Evolutionary conservation across 37 sponge, comb jelly and placozoan genomes (phyloP).

Genomic region (Halisarca cf. caerulea): DNA sequence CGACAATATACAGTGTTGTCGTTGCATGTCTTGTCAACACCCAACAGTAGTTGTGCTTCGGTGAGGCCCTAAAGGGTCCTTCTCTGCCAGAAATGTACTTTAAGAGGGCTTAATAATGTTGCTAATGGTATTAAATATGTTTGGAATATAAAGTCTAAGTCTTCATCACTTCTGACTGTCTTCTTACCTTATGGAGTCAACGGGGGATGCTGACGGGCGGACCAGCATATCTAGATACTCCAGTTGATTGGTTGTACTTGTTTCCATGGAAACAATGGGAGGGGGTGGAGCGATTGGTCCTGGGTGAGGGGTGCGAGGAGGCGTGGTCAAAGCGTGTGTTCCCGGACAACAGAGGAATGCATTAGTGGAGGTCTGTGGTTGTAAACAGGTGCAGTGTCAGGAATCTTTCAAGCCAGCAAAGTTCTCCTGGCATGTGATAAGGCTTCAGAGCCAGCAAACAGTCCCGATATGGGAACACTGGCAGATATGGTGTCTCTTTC

Average conservation of each 20-base stretch:
- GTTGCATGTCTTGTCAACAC: not conserved
- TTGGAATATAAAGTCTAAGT: not conserved
- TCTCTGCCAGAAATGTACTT: not conserved
- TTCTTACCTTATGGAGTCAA: slow-evolving; percentile 13
- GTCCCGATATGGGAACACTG: slow-evolving; percentile 11
- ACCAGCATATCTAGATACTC: not conserved
- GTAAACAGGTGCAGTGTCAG: slow-evolving; percentile 31
- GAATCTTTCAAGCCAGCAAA: slow-evolving; percentile 31
- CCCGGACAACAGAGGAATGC: slow-evolving; percentile 4
- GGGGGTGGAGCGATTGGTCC: slow-evolving; percentile 51
- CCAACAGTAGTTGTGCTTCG: slow-evolving; percentile 8
- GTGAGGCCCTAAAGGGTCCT: not conserved
- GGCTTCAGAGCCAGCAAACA: slow-evolving; percentile 8
- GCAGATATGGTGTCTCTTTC: not conserved
- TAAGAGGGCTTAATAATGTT: not conserved
- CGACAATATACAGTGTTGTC: no score
- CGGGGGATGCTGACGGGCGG: not conserved
- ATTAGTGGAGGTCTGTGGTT: slow-evolving; percentile 11
- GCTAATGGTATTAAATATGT: slow-evolving; percentile 11
- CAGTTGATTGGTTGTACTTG: not conserved
- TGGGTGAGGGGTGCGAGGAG: not conserved
- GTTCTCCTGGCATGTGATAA: not conserved
- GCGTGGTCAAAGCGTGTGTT: not conserved
- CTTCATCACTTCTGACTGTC: not conserved
- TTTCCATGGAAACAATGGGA: slow-evolving; percentile 25